These are phyloP conservation scores for Anneissia japonica DNA, from an alignment of 35 echinoderm and acorn worm species.

Conservation along the genomic window DNA sequence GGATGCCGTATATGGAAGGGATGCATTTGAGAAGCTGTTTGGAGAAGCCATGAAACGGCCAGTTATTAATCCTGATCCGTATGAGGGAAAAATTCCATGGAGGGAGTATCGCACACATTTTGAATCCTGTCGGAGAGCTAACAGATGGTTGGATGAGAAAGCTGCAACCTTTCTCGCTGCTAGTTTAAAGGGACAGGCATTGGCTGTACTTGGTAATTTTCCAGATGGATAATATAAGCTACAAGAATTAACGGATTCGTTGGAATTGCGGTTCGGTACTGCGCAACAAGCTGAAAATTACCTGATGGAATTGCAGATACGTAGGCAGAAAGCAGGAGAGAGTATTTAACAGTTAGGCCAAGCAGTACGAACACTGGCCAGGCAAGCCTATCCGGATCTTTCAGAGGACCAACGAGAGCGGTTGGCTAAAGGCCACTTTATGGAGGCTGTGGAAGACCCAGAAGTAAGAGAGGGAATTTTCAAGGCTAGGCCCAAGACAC, in stretches of 20 bases:
- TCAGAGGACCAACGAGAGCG: conserved; percentile 23
- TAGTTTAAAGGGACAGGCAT: conserved; percentile 22
- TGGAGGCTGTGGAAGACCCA: conserved; percentile 5
- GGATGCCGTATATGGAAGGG: neutral
- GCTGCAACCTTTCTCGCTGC: conserved; percentile 2
- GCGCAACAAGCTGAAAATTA: conserved; percentile 9
- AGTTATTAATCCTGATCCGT: conserved; percentile 25
- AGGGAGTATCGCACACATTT: conserved; percentile 29
- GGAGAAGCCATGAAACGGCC: neutral
- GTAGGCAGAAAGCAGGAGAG: conserved; percentile 11
- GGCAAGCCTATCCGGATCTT: conserved; percentile 31
- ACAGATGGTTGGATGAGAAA: conserved; percentile 4
- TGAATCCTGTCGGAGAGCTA: neutral
- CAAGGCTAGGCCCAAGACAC: conserved; percentile 17
- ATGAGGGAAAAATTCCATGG: conserved; percentile 20
- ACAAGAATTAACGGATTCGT: neutral
- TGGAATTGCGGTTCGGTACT: conserved; percentile 5
- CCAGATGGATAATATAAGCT: neutral
- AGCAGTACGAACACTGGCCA: conserved; percentile 19
- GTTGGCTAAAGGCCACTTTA: conserved; percentile 30
- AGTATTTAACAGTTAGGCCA: conserved; percentile 27
- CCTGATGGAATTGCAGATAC: neutral
- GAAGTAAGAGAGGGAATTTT: conserved; percentile 25
- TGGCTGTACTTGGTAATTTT: neutral
- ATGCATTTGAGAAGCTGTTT: neutral